Evolutionary conservation across 1,140 invertebrate genomes (phyloP).

Genomic region (Piezodorus guildinii): DNA sequence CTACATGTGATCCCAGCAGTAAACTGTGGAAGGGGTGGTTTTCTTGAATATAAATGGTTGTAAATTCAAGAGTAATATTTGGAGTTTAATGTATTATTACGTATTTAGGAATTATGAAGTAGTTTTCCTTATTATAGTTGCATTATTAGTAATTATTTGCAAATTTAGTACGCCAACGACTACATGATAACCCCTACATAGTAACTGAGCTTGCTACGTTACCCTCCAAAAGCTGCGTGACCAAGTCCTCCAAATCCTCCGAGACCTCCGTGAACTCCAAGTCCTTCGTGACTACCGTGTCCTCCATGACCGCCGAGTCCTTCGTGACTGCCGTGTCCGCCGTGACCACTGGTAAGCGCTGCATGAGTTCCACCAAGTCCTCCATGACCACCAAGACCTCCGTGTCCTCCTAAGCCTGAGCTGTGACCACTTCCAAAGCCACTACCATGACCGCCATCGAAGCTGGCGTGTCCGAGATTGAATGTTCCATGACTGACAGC

Average conservation of each 20-base stretch:
- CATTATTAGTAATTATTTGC: too few species aligned
- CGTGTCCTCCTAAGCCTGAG: not conserved
- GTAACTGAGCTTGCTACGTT: not conserved
- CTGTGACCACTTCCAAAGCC: not conserved
- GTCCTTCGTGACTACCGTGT: slow-evolving; percentile 2
- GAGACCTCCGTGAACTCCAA: slow-evolving; percentile 9
- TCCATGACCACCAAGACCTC: not conserved
- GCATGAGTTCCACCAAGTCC: not conserved
- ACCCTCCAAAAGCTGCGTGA: not conserved
- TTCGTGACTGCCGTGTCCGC: not conserved
- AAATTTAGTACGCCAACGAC: too few species aligned
- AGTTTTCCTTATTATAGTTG: too few species aligned
- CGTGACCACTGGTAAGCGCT: not conserved
- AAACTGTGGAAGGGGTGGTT: too few species aligned
- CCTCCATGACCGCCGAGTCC: not conserved
- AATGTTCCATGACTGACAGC: not conserved
- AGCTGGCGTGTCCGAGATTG: not conserved
- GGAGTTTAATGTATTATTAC: too few species aligned
- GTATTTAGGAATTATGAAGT: too few species aligned
- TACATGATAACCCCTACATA: too few species aligned
- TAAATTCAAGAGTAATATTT: too few species aligned
- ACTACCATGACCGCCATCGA: not conserved
- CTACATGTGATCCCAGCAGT: too few species aligned
- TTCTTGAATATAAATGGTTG: too few species aligned
- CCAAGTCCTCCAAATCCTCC: not conserved